phyloP scores from a whole-genome alignment of 2,113 vertebrate species.

The Dendrocopos noguchii region DNA sequence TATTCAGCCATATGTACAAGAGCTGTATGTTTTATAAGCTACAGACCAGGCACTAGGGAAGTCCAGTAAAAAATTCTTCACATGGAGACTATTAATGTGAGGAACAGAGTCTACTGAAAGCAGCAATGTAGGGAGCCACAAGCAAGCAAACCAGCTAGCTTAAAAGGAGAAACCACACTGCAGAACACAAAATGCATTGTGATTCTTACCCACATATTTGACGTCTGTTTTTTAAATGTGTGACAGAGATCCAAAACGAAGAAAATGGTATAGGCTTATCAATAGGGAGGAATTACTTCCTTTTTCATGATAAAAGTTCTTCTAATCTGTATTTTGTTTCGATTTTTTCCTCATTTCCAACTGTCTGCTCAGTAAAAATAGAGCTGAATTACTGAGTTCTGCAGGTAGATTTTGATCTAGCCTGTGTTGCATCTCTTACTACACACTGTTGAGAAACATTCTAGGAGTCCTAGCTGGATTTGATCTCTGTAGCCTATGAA shows the following conservation, averaged over 20 bases:
- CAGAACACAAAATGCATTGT: not conserved
- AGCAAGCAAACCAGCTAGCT: not conserved
- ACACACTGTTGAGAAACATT: not conserved
- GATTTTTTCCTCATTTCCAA: not conserved
- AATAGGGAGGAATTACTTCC: not conserved
- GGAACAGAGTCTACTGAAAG: slow-evolving; percentile 1
- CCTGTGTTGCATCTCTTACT: not conserved
- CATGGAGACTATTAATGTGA: slow-evolving; percentile 2
- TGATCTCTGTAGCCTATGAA: not conserved
- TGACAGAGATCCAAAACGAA: not conserved
- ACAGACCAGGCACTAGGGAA: not conserved
- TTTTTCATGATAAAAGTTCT: not conserved
- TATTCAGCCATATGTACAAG: not conserved
- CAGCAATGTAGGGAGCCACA: not conserved
- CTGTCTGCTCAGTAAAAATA: not conserved
- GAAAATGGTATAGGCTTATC: not conserved
- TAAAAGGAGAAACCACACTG: not conserved
- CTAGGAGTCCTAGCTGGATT: not conserved
- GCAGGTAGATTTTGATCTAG: not conserved
- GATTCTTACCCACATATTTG: not conserved
- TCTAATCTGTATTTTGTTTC: not conserved
- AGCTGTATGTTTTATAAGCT: not conserved
- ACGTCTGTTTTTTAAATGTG: not conserved
- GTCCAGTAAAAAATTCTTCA: slow-evolving; percentile 41
- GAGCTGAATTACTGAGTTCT: not conserved